Evolutionary conservation across 2,797 vertebrate genomes (phyloP).

Genomic region (Dermochelys coriacea): DNA sequence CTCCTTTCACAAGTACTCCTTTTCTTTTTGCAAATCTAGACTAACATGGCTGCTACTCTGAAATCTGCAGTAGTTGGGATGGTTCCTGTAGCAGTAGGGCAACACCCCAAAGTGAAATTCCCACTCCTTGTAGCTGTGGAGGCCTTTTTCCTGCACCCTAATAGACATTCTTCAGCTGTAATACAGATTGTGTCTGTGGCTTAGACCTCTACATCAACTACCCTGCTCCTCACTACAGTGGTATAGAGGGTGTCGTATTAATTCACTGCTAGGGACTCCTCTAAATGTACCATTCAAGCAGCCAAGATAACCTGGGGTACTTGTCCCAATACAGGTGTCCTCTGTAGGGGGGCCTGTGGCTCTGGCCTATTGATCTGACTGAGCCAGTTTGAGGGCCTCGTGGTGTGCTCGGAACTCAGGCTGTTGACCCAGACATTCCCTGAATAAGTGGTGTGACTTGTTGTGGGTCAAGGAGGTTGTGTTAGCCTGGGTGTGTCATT

Average conservation of each 20-base stretch:
- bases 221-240: not conserved
- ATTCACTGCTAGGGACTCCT: not conserved
- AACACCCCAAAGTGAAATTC: not conserved
- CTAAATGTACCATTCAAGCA: not conserved
- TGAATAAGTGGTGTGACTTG: not conserved
- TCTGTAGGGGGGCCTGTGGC: not conserved
- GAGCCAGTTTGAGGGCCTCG: not conserved
- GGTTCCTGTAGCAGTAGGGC: not conserved
- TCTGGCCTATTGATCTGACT: not conserved
- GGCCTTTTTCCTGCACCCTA: rapidly evolving
- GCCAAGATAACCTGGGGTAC: not conserved
- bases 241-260: not conserved
- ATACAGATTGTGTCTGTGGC: not conserved
- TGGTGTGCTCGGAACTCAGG: not conserved
- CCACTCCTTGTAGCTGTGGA: not conserved
- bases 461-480: too few species aligned
- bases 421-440: not conserved
- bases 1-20: too few species aligned
- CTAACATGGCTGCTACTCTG: too few species aligned
- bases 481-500: too few species aligned
- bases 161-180: not conserved
- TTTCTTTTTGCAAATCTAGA: too few species aligned
- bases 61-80: not conserved
- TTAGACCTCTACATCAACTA: not conserved
- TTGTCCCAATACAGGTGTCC: not conserved